Evolutionary conservation across 2,113 vertebrate genomes (phyloP), one percentile per base, ranked within the genome.

Genomic region (Hirundichthys speculiger): DNA sequence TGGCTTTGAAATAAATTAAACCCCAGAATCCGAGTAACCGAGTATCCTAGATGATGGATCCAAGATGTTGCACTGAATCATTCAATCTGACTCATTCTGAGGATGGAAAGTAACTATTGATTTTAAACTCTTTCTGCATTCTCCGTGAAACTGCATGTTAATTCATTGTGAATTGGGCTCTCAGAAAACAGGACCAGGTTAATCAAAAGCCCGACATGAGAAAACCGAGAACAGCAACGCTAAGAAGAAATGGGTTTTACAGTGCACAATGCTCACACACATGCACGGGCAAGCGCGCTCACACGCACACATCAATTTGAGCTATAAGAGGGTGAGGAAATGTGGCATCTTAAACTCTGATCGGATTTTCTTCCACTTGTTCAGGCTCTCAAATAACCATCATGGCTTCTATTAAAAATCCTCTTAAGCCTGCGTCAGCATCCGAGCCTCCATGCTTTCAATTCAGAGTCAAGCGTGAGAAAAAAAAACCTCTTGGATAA

Each of bases 401-500:
- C 46, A 22, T 34, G 25, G 15, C 16, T 51, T 62, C 41, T 9
- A 46, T 64, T 25, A 67, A 22, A 58, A 62, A 70, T 64, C 39
- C 50, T 55, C 13, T 65, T 24, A 48, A 50, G 16, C 47, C 27
- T 53, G 57, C 47, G 46, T 69, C 50, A 34, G 43, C 53, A 52
- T 39, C 16, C 8, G 24, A 22, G 46, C 48, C 27, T 54, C 41
- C 21, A 19, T 27, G 27, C 38, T 21, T 76, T 83, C 71, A 58
- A 63, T 75, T 69, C 19, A 12, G 8, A 58, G 60, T 50, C 19
- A 43, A 73, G 67, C 1, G 5, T 24, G 42, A 34, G 12, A 22
- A 45, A 22, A 22, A 45, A 22, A 64, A 65, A 67, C 46, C 18
- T 57, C 40, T 27, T 15, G 51, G 64, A 79, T 75, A 77, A 86